Percentiles rank a stretch among this genome's conserved stretches.
phyloP scores from a whole-genome alignment of 1,140 invertebrate species.

The Adelges cooleyi region DNA sequence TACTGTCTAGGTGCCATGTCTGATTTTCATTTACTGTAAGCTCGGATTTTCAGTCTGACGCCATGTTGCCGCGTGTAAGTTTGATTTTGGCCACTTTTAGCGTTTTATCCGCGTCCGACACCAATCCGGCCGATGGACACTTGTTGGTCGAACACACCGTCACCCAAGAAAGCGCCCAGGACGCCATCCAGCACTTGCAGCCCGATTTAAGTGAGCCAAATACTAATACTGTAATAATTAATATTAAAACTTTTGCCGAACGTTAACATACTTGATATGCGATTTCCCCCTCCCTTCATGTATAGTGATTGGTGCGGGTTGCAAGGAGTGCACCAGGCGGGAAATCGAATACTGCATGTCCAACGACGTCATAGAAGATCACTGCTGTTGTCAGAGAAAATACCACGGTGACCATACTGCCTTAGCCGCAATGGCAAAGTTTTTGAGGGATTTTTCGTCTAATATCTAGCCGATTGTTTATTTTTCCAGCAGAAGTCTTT shows the following conservation, averaged over 20 bases:
- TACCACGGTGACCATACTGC: slow-evolving; percentile 37
- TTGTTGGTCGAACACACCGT: slow-evolving; percentile 4
- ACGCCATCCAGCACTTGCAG: neutral
- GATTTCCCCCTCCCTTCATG: no score
- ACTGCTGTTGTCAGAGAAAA: slow-evolving; percentile 56
- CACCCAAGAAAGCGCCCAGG: neutral
- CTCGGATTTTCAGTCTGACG: neutral
- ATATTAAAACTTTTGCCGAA: no score
- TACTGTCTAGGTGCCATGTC: no score
- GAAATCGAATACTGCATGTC: slow-evolving; percentile 54
- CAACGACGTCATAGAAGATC: slow-evolving; percentile 50
- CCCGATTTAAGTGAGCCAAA: neutral
- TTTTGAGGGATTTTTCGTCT: neutral
- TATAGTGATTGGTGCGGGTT: slow-evolving; percentile 41
- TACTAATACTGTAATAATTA: neutral
- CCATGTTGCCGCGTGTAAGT: neutral
- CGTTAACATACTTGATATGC: no score
- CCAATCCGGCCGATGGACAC: neutral
- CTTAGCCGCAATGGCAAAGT: neutral
- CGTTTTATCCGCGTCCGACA: neutral
- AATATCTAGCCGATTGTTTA: neutral
- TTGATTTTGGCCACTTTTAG: neutral
- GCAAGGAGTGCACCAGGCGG: slow-evolving; percentile 46
- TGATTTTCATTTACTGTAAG: no score
- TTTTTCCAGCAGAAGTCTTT: slow-evolving; percentile 43